These are phyloP conservation scores for Fragum sueziense DNA, from an alignment of 2,888 invertebrate genomes.

Conservation along the genomic window DNA sequence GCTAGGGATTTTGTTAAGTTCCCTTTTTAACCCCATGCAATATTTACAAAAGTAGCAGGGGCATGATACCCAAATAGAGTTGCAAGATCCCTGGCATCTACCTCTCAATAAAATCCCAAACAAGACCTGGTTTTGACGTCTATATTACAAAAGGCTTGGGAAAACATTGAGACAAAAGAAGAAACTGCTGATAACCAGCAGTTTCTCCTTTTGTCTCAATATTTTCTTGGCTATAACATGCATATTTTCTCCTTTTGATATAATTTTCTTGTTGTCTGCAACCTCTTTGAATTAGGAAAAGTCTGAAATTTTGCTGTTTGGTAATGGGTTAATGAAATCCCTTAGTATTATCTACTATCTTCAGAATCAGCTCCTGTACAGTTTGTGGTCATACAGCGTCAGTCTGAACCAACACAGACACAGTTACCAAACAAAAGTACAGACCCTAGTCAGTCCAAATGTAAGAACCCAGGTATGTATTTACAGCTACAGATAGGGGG, in stretches of 20 bases:
- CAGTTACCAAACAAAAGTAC: background rate
- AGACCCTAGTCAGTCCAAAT: too few relatives aligned
- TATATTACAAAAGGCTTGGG: background rate
- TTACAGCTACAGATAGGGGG: background rate
- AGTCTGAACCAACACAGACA: background rate
- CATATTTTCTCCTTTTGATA: background rate
- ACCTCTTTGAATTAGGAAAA: background rate
- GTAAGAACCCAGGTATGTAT: background rate
- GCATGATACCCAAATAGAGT: background rate
- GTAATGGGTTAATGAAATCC: background rate
- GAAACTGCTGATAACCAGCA: background rate
- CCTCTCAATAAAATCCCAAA: background rate
- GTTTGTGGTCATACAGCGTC: conserved; percentile 15
- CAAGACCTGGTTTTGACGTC: too few relatives aligned
- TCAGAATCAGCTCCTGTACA: conserved; percentile 2
- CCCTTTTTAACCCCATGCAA: background rate
- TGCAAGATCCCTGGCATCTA: background rate
- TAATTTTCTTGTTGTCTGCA: background rate
- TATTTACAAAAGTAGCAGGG: background rate
- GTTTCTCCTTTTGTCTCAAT: background rate
- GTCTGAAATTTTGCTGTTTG: background rate
- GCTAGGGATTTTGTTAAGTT: background rate
- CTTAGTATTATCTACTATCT: background rate
- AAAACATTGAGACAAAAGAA: background rate
- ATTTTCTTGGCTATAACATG: background rate